These are phyloP conservation scores for Trinorchestia longiramus DNA, from an alignment of 1,140 invertebrate genomes.

Conservation along the genomic window DNA sequence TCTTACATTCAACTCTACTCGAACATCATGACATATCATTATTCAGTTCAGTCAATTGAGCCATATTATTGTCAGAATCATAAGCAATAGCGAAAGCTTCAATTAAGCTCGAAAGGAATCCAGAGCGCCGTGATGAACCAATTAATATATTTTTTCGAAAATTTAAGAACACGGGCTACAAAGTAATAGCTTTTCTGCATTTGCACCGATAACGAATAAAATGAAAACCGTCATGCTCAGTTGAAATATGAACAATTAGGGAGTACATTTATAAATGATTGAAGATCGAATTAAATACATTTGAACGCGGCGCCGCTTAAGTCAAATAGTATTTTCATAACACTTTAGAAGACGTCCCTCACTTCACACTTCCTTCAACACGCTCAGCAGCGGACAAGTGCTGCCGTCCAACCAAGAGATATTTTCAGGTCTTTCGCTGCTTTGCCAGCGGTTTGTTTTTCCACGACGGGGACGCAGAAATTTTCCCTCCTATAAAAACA, in stretches of 20 bases:
- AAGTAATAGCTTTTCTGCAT: neutral
- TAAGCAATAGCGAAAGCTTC: neutral
- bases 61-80: neutral
- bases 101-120: neutral
- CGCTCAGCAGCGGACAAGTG: neutral
- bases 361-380: neutral
- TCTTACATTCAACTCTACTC: neutral
- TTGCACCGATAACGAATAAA: neutral
- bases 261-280: neutral
- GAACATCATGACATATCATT: neutral
- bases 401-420: neutral
- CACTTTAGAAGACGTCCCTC: neutral
- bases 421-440: slow-evolving; percentile 38
- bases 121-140: neutral
- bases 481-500: slow-evolving; percentile 52
- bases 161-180: neutral
- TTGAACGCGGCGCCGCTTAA: neutral
- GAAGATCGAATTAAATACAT: neutral
- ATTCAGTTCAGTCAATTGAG: neutral
- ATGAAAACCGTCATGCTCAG: neutral
- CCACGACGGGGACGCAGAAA: slow-evolving; percentile 37
- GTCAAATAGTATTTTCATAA: neutral
- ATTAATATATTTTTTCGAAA: neutral
- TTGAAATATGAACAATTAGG: neutral
- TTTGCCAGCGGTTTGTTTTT: slow-evolving; percentile 44